These are phyloP conservation scores for Strix occidentalis DNA, from an alignment of 2,797 vertebrate genomes.

Conservation along the genomic window DNA sequence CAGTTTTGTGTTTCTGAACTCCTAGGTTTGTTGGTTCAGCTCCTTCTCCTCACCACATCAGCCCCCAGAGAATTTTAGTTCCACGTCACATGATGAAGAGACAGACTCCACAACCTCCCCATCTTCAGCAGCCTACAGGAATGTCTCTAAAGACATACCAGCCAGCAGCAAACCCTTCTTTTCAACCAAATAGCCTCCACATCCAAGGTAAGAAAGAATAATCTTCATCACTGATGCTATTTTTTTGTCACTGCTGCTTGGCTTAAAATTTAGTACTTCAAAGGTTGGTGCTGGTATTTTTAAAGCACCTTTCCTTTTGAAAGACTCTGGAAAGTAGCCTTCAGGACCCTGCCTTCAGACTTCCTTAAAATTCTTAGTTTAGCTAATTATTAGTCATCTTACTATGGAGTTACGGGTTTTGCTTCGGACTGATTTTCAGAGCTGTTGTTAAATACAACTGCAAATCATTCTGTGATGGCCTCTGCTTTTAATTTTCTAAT, in stretches of 20 bases:
- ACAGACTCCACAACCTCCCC: slow-evolving; percentile 56
- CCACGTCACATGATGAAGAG: slow-evolving; percentile 67
- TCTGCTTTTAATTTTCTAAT: not conserved
- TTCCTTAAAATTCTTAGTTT: not conserved
- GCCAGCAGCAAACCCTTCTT: slow-evolving; percentile 57
- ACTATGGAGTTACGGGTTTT: not conserved
- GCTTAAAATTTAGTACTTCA: not conserved
- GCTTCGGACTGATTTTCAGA: not conserved
- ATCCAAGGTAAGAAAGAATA: slow-evolving; percentile 74
- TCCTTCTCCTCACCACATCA: slow-evolving; percentile 75
- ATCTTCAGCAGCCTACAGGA: slow-evolving; percentile 58
- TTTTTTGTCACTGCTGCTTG: not conserved
- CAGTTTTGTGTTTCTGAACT: slow-evolving; percentile 23
- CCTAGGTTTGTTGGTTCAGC: slow-evolving; percentile 70
- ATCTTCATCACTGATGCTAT: not conserved
- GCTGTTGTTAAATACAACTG: not conserved
- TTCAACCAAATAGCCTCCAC: slow-evolving; percentile 74
- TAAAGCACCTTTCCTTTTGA: not conserved
- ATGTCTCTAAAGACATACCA: slow-evolving; percentile 71
- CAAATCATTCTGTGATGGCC: not conserved
- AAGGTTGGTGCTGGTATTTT: not conserved
- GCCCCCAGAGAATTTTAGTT: slow-evolving; percentile 65
- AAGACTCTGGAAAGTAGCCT: not conserved
- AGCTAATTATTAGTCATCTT: not conserved
- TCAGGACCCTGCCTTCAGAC: not conserved